phyloP scores from a whole-genome alignment of 2,888 invertebrate genomes.

The Abrostola triplasia region DNA sequence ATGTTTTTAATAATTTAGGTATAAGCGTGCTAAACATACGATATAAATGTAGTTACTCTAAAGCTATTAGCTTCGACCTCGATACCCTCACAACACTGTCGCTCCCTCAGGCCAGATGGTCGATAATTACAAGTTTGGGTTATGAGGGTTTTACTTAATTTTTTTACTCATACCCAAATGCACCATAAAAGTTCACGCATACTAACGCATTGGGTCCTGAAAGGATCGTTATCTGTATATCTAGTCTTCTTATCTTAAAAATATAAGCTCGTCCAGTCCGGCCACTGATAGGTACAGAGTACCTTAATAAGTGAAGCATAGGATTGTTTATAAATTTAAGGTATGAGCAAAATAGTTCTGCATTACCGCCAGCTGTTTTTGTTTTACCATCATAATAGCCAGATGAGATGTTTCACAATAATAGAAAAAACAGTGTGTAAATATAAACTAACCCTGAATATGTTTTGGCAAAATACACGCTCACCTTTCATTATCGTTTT shows the following conservation, averaged over 20 bases:
- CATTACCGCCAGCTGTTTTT: conserved; percentile 37
- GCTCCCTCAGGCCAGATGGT: conserved; percentile 57
- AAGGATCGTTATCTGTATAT: conserved; percentile 42
- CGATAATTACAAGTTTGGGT: conserved; percentile 48
- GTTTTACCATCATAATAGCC: conserved; percentile 25
- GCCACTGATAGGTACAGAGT: neutral
- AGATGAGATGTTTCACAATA: conserved; percentile 48
- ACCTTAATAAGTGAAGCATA: neutral
- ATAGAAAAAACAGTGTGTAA: conserved; percentile 49
- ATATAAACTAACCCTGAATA: conserved; percentile 49
- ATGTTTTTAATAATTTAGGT: conserved; percentile 6
- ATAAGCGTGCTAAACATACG: conserved; percentile 24
- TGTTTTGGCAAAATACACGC: conserved; percentile 47
- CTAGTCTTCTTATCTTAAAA: conserved; percentile 10
- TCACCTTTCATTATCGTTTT: conserved; percentile 50
- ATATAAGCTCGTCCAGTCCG: neutral
- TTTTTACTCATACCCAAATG: conserved; percentile 53
- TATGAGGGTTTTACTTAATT: conserved; percentile 58
- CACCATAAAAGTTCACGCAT: conserved; percentile 40
- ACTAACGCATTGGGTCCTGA: conserved; percentile 34
- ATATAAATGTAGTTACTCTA: conserved; percentile 33
- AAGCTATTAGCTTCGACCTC: conserved; percentile 28
- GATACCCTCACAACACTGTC: conserved; percentile 29
- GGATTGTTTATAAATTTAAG: neutral
- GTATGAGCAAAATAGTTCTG: conserved; percentile 23